phyloP scores from a whole-genome alignment of 2,888 invertebrate species.

The Dendrolimus houi region DNA sequence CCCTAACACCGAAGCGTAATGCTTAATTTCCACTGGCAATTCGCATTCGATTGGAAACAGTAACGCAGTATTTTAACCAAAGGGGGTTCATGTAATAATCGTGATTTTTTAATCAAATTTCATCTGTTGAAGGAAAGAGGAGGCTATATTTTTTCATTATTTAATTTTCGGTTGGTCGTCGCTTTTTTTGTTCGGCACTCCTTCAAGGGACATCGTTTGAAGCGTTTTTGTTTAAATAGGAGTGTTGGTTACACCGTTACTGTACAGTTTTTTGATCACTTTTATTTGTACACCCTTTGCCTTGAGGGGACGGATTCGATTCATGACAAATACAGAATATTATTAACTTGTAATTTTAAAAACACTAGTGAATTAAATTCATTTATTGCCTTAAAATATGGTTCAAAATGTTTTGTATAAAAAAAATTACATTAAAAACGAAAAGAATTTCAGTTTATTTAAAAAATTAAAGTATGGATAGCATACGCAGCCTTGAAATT shows the following conservation, averaged over 20 bases:
- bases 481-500: too few species aligned
- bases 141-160: conserved; percentile 76
- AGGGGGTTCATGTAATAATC: conserved; percentile 71
- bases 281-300: not conserved
- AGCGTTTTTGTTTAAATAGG: conserved; percentile 55
- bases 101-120: conserved; percentile 79
- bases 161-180: conserved; percentile 69
- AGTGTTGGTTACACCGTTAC: conserved; percentile 2
- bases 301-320: not conserved
- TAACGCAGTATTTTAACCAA: conserved; percentile 43
- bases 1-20: conserved; percentile 17
- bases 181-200: conserved; percentile 51
- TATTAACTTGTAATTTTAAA: not conserved
- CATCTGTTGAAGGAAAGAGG: conserved; percentile 73
- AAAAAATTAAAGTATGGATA: too few species aligned
- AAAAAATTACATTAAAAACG: too few species aligned
- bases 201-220: conserved; percentile 70
- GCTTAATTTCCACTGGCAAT: conserved; percentile 12
- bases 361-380: too few species aligned
- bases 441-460: too few species aligned
- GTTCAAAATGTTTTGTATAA: too few species aligned
- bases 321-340: not conserved
- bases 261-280: not conserved
- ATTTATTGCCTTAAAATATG: too few species aligned
- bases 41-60: conserved; percentile 13